These are phyloP conservation scores for Procambarus virginalis DNA, from an alignment of 1,140 invertebrate species.

Conservation along the genomic window DNA sequence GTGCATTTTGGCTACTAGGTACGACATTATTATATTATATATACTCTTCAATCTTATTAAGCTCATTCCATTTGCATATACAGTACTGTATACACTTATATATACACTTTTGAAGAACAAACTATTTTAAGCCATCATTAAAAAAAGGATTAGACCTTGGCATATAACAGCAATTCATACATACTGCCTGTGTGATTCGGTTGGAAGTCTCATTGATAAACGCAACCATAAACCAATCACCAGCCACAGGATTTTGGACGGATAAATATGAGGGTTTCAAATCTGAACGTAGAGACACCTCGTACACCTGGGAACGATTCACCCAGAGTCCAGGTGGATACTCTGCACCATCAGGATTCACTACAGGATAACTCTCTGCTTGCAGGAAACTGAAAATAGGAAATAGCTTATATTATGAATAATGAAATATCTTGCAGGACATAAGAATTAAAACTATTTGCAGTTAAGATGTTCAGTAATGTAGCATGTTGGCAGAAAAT, in stretches of 20 bases:
- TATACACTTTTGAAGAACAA: too few relatives aligned
- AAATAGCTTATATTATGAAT: background rate
- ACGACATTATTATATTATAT: too few relatives aligned
- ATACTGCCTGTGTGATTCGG: slow-evolving; percentile 69
- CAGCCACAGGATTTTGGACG: slow-evolving; percentile 63
- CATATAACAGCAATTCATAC: background rate
- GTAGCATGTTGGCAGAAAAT: too few relatives aligned
- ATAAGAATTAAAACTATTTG: too few relatives aligned
- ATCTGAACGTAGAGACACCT: slow-evolving; percentile 57
- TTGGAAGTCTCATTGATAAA: slow-evolving; percentile 67
- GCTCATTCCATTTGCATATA: too few relatives aligned
- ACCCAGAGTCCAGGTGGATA: slow-evolving; percentile 66
- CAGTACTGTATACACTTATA: too few relatives aligned
- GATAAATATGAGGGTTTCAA: slow-evolving; percentile 56
- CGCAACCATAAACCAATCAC: slow-evolving; percentile 70
- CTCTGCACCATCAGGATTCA: slow-evolving; percentile 65
- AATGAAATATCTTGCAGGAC: background rate
- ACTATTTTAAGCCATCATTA: too few relatives aligned
- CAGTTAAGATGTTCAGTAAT: too few relatives aligned
- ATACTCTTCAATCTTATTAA: too few relatives aligned
- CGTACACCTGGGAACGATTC: slow-evolving; percentile 56
- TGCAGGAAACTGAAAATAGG: slow-evolving; percentile 52
- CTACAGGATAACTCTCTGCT: slow-evolving; percentile 66
- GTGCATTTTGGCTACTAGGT: too few relatives aligned
- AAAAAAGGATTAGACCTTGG: background rate